Percentiles rank a stretch among this genome's conserved stretches.
These are phyloP conservation scores for Pleuronectes platessa DNA, from an alignment of 2,113 vertebrate genomes.

Conservation along the genomic window DNA sequence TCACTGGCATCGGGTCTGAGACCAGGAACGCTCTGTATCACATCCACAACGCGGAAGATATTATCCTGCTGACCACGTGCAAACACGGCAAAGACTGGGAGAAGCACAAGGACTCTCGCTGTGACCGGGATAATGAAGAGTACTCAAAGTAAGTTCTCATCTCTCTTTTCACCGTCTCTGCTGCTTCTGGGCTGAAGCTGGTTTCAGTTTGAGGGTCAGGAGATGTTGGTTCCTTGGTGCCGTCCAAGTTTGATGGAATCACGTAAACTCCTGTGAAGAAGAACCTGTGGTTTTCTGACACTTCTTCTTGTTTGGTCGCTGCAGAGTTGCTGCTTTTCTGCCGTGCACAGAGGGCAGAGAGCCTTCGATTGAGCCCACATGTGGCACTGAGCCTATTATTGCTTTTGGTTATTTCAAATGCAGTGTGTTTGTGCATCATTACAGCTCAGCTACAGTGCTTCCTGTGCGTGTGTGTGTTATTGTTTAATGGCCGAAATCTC, in stretches of 20 bases:
- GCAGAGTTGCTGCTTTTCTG: neutral
- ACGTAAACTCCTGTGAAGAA: too few species aligned
- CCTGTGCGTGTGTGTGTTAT: conserved; percentile 17
- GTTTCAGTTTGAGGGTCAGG: neutral
- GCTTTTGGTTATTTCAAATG: conserved; percentile 33
- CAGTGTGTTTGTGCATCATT: neutral
- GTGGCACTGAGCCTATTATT: conserved; percentile 31
- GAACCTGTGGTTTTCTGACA: too few species aligned
- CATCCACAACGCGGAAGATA: conserved; percentile 84
- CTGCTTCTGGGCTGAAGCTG: neutral
- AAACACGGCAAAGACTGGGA: conserved; percentile 88
- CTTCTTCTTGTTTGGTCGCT: too few species aligned
- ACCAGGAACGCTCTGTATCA: conserved; percentile 86
- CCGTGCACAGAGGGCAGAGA: neutral
- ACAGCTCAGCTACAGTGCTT: neutral
- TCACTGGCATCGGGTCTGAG: conserved; percentile 86
- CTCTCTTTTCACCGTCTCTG: conserved; percentile 13
- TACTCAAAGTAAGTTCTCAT: conserved; percentile 83
- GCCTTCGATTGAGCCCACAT: neutral
- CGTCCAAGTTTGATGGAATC: too few species aligned
- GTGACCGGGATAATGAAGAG: conserved; percentile 82
- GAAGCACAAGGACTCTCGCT: conserved; percentile 84
- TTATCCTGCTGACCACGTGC: conserved; percentile 85
- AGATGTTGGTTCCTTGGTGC: neutral
- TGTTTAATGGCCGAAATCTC: neutral